Evolutionary conservation across 1,140 invertebrate species (phyloP).

Genomic region (Hirudo medicinalis): DNA sequence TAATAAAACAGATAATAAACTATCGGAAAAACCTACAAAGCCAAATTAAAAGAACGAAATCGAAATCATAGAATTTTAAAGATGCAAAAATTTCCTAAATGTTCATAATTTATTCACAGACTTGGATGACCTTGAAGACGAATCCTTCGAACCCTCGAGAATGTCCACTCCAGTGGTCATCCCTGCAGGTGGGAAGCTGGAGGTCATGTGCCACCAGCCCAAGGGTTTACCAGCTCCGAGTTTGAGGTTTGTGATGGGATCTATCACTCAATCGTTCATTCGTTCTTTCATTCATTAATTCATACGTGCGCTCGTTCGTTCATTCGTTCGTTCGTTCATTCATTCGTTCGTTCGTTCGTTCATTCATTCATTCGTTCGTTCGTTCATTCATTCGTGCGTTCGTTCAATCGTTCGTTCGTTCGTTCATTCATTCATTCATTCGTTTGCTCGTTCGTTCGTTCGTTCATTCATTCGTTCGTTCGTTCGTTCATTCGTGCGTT

Average conservation of each 20-base stretch:
- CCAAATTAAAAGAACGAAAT: too few relatives aligned
- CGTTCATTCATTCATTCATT: neutral
- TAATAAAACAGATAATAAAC: too few relatives aligned
- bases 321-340: neutral
- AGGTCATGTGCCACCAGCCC: neutral
- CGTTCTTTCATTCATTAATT: neutral
- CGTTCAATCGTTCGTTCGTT: neutral
- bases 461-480: neutral
- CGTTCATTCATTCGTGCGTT: neutral
- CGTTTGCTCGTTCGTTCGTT: neutral
- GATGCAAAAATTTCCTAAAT: too few relatives aligned
- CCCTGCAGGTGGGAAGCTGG: neutral
- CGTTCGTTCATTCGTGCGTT: neutral
- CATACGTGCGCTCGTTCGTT: neutral
- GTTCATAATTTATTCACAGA: neutral
- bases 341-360: neutral
- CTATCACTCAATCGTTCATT: neutral
- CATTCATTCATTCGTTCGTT: neutral
- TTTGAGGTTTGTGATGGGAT: neutral
- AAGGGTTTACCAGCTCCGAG: neutral
- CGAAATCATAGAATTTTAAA: too few relatives aligned
- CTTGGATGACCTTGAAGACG: neutral
- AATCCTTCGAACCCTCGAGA: conserved; percentile 1
- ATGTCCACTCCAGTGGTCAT: neutral
- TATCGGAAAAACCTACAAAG: too few relatives aligned